A percentile compares a stretch with the other conserved stretches of the same genome.
Conservation (phyloP, 1,140 invertebrate species). For the Drosophila ironensis region DNA sequence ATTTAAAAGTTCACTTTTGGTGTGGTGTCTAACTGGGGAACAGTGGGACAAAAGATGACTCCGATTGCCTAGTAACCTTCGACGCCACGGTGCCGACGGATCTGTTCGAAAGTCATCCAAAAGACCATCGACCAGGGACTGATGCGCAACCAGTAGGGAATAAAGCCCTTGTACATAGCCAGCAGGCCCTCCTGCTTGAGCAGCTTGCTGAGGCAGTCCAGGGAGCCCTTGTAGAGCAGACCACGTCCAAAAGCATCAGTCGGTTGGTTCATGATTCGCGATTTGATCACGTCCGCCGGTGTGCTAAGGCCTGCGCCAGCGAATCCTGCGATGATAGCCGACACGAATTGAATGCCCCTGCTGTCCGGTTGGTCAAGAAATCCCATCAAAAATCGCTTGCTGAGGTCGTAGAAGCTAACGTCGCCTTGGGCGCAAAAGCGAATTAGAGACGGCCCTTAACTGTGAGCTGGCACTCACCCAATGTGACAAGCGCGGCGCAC, state of each 20-base stretch:
- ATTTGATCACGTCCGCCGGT: conserved; percentile 57
- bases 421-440: too few species aligned
- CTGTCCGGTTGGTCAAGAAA: conserved; percentile 2
- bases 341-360: conserved; percentile 40
- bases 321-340: conserved; percentile 47
- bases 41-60: not conserved
- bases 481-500: not conserved
- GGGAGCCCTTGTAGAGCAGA: conserved; percentile 25
- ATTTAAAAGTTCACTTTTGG: conserved; percentile 19
- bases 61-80: not conserved
- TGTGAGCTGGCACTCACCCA: not conserved
- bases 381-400: conserved; percentile 45
- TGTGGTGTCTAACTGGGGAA: not conserved
- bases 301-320: conserved; percentile 44
- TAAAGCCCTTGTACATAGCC: conserved; percentile 45
- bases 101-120: conserved; percentile 54
- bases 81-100: not conserved
- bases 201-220: conserved; percentile 28
- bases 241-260: conserved; percentile 8
- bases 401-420: conserved; percentile 51
- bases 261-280: conserved; percentile 54
- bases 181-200: conserved; percentile 32
- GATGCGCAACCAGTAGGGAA: conserved; percentile 51
- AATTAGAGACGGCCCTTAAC: too few species aligned
- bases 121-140: conserved; percentile 59